Evolutionary conservation across 2,113 vertebrate species (phyloP).

Genomic region (Petaurus breviceps): DNA sequence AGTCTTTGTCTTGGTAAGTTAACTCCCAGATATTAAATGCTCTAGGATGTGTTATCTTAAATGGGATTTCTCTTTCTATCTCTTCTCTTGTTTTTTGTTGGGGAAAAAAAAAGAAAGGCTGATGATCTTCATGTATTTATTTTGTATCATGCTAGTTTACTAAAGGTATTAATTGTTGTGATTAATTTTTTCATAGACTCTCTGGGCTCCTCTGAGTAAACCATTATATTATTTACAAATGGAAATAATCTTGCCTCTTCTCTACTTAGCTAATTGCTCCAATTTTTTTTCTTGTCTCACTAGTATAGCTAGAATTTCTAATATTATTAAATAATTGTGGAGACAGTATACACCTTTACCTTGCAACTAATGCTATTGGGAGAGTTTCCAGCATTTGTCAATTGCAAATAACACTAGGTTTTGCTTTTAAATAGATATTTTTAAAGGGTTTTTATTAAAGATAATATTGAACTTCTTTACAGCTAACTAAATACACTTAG

Average conservation of each 20-base stretch:
- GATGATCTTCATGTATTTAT: neutral
- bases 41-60: neutral
- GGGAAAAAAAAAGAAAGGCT: neutral
- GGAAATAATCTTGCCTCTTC: neutral
- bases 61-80: neutral
- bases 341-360: neutral
- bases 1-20: neutral
- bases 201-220: neutral
- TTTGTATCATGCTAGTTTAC: neutral
- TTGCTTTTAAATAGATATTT: neutral
- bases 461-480: neutral
- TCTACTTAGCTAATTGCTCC: neutral
- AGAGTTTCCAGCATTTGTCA: neutral
- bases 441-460: neutral
- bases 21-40: neutral
- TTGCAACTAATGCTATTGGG: neutral
- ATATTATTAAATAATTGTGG: neutral
- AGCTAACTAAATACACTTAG: neutral
- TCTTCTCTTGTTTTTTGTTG: neutral
- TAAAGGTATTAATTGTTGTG: neutral
- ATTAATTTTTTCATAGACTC: neutral
- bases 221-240: neutral
- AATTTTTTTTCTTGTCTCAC: neutral
- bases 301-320: neutral
- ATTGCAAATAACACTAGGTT: neutral